Conservation (phyloP, 1,140 invertebrate species). For the Formica selysi region DNA sequence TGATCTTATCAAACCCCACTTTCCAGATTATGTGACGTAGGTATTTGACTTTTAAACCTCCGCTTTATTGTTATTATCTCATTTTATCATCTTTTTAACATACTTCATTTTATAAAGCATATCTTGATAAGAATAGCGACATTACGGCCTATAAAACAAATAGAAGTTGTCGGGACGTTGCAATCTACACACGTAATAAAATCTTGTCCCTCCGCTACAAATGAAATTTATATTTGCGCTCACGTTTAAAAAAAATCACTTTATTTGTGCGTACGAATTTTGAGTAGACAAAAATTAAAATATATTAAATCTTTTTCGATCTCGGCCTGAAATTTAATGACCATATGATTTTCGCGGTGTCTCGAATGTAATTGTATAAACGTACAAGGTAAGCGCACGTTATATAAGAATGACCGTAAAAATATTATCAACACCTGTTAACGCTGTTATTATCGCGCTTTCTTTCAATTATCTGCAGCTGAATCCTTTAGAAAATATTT, state of each 20-base stretch:
- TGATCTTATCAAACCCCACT: conserved; percentile 36
- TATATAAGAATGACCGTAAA: conserved; percentile 30
- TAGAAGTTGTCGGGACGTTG: neutral
- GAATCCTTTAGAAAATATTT: neutral
- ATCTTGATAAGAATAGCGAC: conserved; percentile 3
- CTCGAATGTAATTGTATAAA: conserved; percentile 39
- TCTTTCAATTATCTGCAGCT: neutral
- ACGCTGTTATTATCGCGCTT: conserved; percentile 19
- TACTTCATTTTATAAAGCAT: neutral
- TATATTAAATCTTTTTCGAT: neutral
- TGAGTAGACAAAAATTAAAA: neutral
- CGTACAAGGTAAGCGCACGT: conserved; percentile 5
- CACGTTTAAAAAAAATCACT: neutral
- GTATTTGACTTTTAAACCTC: neutral
- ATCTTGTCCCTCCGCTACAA: neutral
- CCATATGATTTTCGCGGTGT: conserved; percentile 7
- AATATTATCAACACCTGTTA: conserved; percentile 37
- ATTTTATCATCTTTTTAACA: conserved; percentile 45
- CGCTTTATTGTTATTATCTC: neutral
- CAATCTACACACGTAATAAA: neutral
- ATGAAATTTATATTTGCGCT: neutral
- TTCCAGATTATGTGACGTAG: conserved; percentile 18
- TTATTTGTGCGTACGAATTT: neutral
- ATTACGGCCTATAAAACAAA: neutral
- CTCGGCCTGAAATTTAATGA: conserved; percentile 17